Evolutionary conservation across 2,888 invertebrate genomes (phyloP), one percentile per base, ranked within the genome.

Genomic region (Drosophila engyochracea): DNA sequence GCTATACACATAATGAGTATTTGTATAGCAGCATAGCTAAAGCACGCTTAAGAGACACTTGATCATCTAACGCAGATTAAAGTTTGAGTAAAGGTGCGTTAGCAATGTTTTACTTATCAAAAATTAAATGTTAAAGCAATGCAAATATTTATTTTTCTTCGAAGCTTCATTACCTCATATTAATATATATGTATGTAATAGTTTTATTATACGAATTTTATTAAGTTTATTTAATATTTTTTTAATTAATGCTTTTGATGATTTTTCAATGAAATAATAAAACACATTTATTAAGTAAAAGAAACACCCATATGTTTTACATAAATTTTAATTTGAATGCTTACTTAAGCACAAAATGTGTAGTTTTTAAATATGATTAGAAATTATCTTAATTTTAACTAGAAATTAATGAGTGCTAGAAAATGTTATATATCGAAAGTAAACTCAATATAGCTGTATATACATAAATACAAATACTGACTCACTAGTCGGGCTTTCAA

Each of bases 1-100:
- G 33, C 37, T 52, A 39, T 31, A 52, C 28, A 54, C 33, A 76
- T 39, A 55, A 33, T 58, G 44, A 47, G 61, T 66, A 57, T 68
- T 67, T 66, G 51, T 47, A 52, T 49, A 74, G 39, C 35, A 59
- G 73, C 52, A 69, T 49, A 52, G n/a, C 41, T 14, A 25, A 49
- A 53, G 51, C 6, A 39, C 52, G 39, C 10, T 22, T 22, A 33
- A 57, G 30, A 37, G 19, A 57, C 52, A 62, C 55, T 52, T 70
- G 4, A 71, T 59, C 9, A 25, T 47, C 49, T 25, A 68, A 57
- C 28, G n/a, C 19, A 60, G 60, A 51, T 62, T 62, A 41, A 65
- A 41, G 52, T 64, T 39, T 14, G 10, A 14, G 33, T 51, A 33
- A 62, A 65, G 31, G 7, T 47, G 25, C 4, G 0, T 12, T 44